Base-by-base conservation (phyloP, 1,140 invertebrate species). In the Caenorhabditis brenneri region DNA sequence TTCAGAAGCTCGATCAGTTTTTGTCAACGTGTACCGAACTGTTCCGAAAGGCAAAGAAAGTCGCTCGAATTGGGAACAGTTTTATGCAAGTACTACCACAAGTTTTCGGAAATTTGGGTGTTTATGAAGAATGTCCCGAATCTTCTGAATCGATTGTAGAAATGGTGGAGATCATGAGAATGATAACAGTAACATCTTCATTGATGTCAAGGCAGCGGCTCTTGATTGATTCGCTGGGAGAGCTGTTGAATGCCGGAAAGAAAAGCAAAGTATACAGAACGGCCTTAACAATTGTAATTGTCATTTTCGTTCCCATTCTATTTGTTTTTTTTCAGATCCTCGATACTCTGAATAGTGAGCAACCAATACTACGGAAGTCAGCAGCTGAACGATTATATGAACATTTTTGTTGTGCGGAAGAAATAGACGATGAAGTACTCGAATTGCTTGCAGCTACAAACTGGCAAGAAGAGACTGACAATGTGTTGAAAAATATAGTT, bases 191-290 rank as follows among this genome's bases (percentile, higher is more conserved):
- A 1, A 39, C 22, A 46, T 74, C 65, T 7, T 12, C 33, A 74
- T 19, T 74, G 36, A 42, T 74, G 65, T 74, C 65, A 27, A 33
- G 65, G 3, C 65, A 74, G n/a, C n/a, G n/a, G n/a, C 36, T 74
- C 7, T 74, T 36, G 1, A 74, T 74, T 42, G 33, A 74, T 24
- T 74, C 65, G 4, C 24, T 74, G 4, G 65, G 36, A 74, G 65
- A 74, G n/a, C 33, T 74, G n/a, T 74, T 74, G 36, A 74, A 74
- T 74, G 42, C 36, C 24, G 65, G 65, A 31, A 74, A 74, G 36
- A 74, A 74, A 46, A 74, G 65, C n/a, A 74, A 31, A 24, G 36
- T 74, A 2, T 74, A 74, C 36, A 39, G 65, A 46, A 42, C 65
- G 10, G 33, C 65, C 2, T 24, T 74, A 15, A 74, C 6, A 12